These are phyloP conservation scores for Pungitius pungitius DNA, from an alignment of 2,113 vertebrate genomes.

Conservation along the genomic window DNA sequence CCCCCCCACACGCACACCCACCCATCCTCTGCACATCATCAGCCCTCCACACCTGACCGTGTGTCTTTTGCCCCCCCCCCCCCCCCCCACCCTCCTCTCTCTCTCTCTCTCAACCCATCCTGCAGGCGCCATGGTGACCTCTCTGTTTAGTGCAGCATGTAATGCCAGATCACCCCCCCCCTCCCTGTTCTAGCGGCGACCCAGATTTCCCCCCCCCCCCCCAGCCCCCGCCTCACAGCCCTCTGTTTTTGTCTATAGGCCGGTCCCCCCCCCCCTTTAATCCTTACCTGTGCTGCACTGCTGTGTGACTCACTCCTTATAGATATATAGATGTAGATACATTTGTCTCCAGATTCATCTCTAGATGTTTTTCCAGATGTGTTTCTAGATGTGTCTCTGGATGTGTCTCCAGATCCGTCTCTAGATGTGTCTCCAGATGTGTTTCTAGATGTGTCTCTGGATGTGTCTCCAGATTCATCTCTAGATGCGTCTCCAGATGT, in stretches of 20 bases:
- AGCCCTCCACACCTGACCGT: conserved; percentile 45
- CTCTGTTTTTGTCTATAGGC: fast-evolving
- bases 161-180: conserved; percentile 36
- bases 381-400: too few species aligned
- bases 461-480: too few species aligned
- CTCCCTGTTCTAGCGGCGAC: conserved; percentile 6
- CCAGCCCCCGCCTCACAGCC: too few species aligned
- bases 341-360: too few species aligned
- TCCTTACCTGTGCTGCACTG: conserved; percentile 15
- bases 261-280: conserved; percentile 5
- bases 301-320: conserved; percentile 31
- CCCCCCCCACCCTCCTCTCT: not conserved
- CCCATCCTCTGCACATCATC: conserved; percentile 25
- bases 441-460: too few species aligned
- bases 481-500: too few species aligned
- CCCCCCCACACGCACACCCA: not conserved
- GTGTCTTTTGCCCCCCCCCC: conserved; percentile 5
- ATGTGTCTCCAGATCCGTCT: too few species aligned
- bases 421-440: too few species aligned
- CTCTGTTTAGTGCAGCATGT: conserved; percentile 56
- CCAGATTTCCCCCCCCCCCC: conserved; percentile 40
- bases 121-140: conserved; percentile 55
- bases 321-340: too few species aligned
- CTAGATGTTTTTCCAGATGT: too few species aligned
- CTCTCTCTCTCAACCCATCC: conserved; percentile 9